A percentile compares a stretch with the other conserved stretches of the same genome.
These are phyloP conservation scores for Drosophila ficusphila DNA, from an alignment of 1,140 invertebrate species.

Conservation along the genomic window DNA sequence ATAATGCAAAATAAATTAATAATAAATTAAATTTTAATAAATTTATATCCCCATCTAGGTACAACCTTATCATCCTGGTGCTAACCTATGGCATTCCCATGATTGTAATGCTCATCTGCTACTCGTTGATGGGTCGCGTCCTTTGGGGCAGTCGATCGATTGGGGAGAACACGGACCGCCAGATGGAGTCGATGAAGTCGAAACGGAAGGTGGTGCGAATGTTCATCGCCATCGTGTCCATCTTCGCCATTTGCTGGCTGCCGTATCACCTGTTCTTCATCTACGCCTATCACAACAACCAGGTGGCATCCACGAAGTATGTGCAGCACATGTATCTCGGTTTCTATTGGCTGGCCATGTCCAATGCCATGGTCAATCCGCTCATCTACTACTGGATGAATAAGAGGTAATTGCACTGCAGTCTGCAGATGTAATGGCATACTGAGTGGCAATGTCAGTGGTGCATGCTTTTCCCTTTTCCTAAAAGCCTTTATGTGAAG, in stretches of 20 bases:
- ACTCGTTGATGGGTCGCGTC: constrained; percentile 91
- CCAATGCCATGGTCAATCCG: constrained; percentile 96
- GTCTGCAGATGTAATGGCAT: background rate
- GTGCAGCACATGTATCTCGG: constrained; percentile 92
- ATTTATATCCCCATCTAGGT: constrained; percentile 86
- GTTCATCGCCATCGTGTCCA: constrained; percentile 86
- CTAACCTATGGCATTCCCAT: constrained; percentile 97
- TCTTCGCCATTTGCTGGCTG: constrained; percentile 95
- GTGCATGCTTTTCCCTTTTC: no score
- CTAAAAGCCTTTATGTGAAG: no score
- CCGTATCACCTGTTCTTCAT: constrained; percentile 95
- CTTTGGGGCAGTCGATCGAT: constrained; percentile 92
- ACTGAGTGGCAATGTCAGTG: no score
- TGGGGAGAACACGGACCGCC: constrained; percentile 93
- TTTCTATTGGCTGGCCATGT: constrained; percentile 97
- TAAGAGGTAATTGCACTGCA: constrained; percentile 85
- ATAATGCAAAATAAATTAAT: no score
- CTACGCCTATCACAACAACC: constrained; percentile 91
- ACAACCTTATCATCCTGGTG: constrained; percentile 93
- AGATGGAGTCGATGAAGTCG: constrained; percentile 92
- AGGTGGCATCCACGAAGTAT: constrained; percentile 89
- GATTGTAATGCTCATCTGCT: constrained; percentile 93
- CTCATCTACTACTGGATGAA: constrained; percentile 98
- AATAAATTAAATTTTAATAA: no score
- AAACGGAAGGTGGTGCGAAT: constrained; percentile 92